A percentile compares a stretch with the other conserved stretches of the same genome.
These are phyloP conservation scores for Meta bourneti DNA, from an alignment of 2,888 invertebrate species.

Conservation along the genomic window DNA sequence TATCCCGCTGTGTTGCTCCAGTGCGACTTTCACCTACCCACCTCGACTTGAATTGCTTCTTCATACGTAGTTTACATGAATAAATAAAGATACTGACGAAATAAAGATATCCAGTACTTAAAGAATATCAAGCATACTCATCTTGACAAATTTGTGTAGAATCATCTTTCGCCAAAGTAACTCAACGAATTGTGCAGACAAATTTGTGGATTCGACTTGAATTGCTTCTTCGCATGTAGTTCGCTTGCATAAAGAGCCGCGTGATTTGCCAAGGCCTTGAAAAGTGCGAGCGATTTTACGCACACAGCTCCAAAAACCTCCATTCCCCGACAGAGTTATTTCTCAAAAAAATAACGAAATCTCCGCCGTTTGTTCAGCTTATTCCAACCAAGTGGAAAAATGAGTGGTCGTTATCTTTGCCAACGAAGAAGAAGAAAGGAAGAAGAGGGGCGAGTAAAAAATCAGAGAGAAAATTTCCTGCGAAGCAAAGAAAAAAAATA, in stretches of 20 bases:
- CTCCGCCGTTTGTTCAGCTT: slow-evolving; percentile 60
- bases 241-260: neutral
- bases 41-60: too few relatives aligned
- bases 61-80: too few relatives aligned
- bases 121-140: too few relatives aligned
- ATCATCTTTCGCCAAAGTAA: too few relatives aligned
- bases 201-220: neutral
- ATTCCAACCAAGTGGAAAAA: slow-evolving; percentile 63
- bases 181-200: too few relatives aligned
- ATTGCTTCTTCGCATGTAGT: neutral
- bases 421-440: slow-evolving; percentile 31
- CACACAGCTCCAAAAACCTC: neutral
- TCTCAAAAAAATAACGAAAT: slow-evolving; percentile 13
- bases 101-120: too few relatives aligned
- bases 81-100: too few relatives aligned
- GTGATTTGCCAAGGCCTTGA: neutral
- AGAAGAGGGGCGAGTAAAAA: slow-evolving; percentile 3
- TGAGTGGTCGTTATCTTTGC: slow-evolving; percentile 67
- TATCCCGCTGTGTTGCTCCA: too few relatives aligned
- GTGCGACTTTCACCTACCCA: too few relatives aligned
- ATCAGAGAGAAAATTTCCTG: slow-evolving; percentile 36
- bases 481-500: slow-evolving; percentile 48
- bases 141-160: too few relatives aligned
- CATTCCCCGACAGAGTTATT: neutral
- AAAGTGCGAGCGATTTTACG: neutral